Conservation (phyloP, 2,113 vertebrate species). For the Paedocypris sp. region DNA sequence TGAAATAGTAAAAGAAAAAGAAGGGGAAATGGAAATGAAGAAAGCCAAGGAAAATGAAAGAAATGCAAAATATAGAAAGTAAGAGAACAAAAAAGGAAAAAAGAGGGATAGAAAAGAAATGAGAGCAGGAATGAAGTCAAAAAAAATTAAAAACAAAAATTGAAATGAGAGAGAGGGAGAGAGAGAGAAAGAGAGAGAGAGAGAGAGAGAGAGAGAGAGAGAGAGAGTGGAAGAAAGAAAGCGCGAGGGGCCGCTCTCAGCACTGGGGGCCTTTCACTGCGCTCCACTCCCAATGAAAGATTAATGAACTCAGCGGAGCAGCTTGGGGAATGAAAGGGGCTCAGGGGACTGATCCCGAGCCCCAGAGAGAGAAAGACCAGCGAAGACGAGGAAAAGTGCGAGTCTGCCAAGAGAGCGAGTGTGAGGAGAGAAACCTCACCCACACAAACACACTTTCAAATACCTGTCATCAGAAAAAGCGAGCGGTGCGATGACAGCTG, state of each 20-base stretch:
- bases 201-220: not conserved
- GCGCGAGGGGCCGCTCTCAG: constrained; percentile 15
- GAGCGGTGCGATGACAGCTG: constrained; percentile 44
- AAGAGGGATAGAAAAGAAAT: too few relatives aligned
- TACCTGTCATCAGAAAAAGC: constrained; percentile 19
- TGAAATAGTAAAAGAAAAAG: too few relatives aligned
- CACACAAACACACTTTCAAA: constrained; percentile 39
- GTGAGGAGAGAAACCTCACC: constrained; percentile 39
- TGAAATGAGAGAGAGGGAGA: not conserved
- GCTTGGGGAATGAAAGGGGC: constrained; percentile 58
- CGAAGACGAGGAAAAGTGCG: not conserved
- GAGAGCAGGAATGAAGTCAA: too few relatives aligned
- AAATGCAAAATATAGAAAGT: too few relatives aligned
- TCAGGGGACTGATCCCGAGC: constrained; percentile 63
- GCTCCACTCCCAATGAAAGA: constrained; percentile 68
- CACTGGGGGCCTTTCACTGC: constrained; percentile 46
- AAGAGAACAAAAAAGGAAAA: too few relatives aligned
- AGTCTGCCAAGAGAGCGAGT: constrained; percentile 1
- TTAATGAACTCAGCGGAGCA: constrained; percentile 67
- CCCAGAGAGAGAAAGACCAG: constrained; percentile 47
- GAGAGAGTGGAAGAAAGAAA: not conserved
- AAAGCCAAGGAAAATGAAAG: too few relatives aligned
- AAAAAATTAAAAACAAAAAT: too few relatives aligned
- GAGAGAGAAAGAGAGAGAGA: constrained; percentile 3
- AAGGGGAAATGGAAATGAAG: too few relatives aligned